Conservation (phyloP, 2,888 invertebrate species). For the Sepioteuthis lessoniana region DNA sequence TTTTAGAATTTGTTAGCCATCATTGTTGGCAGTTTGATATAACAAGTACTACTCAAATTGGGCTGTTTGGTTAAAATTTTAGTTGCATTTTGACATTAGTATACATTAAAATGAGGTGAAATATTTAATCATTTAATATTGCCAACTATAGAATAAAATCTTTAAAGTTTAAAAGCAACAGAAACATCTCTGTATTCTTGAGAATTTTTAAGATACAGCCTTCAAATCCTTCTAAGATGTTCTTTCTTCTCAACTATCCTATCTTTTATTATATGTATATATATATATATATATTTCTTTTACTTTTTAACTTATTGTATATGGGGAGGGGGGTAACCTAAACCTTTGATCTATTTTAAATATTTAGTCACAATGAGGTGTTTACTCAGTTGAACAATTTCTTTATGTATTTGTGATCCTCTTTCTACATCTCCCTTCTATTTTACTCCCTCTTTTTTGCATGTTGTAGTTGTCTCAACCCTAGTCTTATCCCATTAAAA, state of each 20-base stretch:
- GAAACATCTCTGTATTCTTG: no score
- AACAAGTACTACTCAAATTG: not conserved
- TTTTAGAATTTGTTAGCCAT: no score
- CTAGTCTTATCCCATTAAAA: not conserved
- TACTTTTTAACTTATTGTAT: not conserved
- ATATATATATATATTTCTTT: not conserved
- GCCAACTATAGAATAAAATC: no score
- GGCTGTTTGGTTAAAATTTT: not conserved
- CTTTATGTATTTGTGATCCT: not conserved
- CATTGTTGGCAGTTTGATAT: no score
- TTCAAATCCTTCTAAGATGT: not conserved
- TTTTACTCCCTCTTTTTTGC: not conserved
- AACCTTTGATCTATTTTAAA: not conserved
- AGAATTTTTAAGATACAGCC: no score
- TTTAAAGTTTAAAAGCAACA: no score
- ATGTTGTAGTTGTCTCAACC: not conserved
- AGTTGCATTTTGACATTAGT: not conserved
- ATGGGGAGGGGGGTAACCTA: not conserved
- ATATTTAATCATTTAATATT: no score
- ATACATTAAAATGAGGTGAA: not conserved
- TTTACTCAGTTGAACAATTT: not conserved
- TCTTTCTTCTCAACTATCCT: not conserved
- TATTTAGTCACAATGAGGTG: not conserved
- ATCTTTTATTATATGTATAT: not conserved
- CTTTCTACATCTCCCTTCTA: not conserved